Conservation (phyloP, 2,113 vertebrate genomes). For the Pseudopipra pipra region DNA sequence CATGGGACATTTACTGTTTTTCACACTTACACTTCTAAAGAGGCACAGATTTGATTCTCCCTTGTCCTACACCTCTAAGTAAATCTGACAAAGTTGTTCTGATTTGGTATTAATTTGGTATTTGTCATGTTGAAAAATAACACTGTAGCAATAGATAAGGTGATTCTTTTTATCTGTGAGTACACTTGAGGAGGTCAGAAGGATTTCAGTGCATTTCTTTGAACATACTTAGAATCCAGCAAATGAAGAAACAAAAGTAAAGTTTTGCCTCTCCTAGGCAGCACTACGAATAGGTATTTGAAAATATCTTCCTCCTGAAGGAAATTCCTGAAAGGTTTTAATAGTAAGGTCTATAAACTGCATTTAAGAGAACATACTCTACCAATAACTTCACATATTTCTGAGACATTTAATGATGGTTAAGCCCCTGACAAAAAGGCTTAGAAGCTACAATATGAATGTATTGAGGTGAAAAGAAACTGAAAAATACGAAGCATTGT, state of each 20-base stretch:
- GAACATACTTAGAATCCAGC: background rate
- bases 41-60: background rate
- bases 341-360: background rate
- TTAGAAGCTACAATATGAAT: background rate
- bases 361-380: background rate
- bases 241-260: background rate
- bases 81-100: background rate
- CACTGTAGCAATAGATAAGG: background rate
- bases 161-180: background rate
- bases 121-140: background rate
- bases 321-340: background rate
- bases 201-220: slow-evolving; percentile 14
- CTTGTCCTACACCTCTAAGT: background rate
- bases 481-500: background rate
- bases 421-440: background rate
- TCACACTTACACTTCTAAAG: background rate
- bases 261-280: slow-evolving; percentile 29
- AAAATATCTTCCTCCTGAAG: background rate
- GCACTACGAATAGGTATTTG: background rate
- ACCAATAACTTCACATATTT: background rate
- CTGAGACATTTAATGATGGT: background rate
- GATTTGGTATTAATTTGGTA: background rate
- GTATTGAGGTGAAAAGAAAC: background rate
- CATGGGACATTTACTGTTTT: background rate
- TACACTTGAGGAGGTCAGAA: slow-evolving; percentile 21